Conservation (phyloP, 1,140 invertebrate species). For the Gryllus bimaculatus region DNA sequence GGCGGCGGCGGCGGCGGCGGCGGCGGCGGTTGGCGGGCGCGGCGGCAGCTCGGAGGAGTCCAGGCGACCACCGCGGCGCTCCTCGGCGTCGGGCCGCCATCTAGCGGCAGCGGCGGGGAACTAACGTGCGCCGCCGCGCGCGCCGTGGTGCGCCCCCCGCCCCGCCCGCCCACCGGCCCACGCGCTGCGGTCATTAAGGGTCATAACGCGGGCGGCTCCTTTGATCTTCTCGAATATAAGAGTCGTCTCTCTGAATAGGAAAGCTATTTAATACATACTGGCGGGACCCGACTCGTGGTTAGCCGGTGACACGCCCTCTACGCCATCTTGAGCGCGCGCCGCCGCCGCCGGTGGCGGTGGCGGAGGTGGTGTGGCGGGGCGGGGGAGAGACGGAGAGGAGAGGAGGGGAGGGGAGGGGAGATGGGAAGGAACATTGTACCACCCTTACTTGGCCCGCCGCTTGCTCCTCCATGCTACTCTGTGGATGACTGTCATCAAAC, state of each 20-base stretch:
- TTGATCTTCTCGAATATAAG: slow-evolving; percentile 5
- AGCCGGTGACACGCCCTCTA: not conserved
- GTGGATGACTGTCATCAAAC: no score
- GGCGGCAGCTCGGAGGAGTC: no score
- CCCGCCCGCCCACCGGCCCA: not conserved
- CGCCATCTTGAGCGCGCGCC: not conserved
- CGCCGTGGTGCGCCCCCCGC: not conserved
- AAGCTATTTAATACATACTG: slow-evolving; percentile 5
- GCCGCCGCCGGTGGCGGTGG: no score
- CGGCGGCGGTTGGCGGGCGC: no score
- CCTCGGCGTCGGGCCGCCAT: not conserved
- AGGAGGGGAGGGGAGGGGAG: not conserved
- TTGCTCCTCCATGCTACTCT: no score
- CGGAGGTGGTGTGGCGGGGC: no score
- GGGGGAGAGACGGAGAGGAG: not conserved
- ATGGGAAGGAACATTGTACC: not conserved
- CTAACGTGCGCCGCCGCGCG: no score
- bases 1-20: no score
- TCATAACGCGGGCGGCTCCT: not conserved
- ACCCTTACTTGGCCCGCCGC: no score
- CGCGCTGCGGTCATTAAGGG: not conserved
- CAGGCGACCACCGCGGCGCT: not conserved
- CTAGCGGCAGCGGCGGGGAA: not conserved
- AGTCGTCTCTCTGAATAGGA: slow-evolving; percentile 3
- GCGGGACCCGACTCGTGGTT: not conserved